These are phyloP conservation scores for Drosophila anceps DNA, from an alignment of 2,888 invertebrate species.

Conservation along the genomic window DNA sequence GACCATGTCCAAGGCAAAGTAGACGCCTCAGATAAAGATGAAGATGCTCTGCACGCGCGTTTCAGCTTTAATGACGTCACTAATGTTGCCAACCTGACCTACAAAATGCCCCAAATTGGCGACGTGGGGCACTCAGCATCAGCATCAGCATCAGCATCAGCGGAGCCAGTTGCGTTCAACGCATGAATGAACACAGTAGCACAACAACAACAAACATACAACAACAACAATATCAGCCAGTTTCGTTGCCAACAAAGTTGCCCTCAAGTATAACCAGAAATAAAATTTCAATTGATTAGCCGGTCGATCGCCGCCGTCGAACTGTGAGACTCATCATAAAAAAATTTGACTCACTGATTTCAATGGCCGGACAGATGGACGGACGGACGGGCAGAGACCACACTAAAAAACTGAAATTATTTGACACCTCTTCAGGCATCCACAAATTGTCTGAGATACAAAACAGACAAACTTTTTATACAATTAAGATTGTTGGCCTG, in stretches of 20 bases:
- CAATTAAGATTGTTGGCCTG: background rate
- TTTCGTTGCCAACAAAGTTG: constrained; percentile 54
- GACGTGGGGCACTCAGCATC: constrained; percentile 21
- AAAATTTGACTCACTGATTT: constrained; percentile 47
- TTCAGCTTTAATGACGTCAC: constrained; percentile 59
- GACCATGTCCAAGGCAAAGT: constrained; percentile 6
- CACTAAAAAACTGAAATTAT: constrained; percentile 11
- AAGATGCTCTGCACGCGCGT: constrained; percentile 27
- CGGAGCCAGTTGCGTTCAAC: constrained; percentile 23
- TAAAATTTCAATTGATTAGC: constrained; percentile 56
- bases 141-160: background rate
- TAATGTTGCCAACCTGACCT: constrained; percentile 58
- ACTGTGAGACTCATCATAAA: constrained; percentile 46
- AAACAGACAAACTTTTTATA: background rate
- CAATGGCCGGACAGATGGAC: background rate
- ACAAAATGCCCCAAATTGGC: constrained; percentile 60
- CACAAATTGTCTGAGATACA: background rate
- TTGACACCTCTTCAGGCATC: constrained; percentile 11
- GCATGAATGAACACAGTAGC: constrained; percentile 44
- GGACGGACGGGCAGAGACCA: background rate
- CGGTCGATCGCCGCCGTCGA: constrained; percentile 23
- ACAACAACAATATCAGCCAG: constrained; percentile 7
- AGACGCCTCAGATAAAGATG: background rate
- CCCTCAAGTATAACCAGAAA: constrained; percentile 52
- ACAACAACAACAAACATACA: constrained; percentile 18